Conservation (phyloP, 2,113 vertebrate species). For the Guaruba guarouba region DNA sequence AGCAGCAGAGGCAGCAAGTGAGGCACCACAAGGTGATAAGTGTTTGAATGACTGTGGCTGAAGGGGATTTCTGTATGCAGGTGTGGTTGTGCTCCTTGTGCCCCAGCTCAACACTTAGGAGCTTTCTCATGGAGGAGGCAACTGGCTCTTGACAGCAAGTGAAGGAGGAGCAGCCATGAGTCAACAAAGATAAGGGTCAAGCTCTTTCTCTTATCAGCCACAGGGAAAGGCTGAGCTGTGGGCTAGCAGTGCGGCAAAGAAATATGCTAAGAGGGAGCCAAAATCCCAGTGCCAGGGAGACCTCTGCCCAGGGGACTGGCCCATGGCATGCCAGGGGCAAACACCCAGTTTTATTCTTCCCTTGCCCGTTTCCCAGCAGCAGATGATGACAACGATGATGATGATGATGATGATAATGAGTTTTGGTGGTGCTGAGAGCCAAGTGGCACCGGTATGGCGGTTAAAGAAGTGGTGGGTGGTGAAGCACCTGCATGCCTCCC, state of each 20-base stretch:
- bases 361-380: background rate
- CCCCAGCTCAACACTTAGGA: background rate
- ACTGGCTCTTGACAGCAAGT: background rate
- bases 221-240: background rate
- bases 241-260: background rate
- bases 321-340: accelerated
- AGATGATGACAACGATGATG: background rate
- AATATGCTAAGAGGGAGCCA: conserved; percentile 2
- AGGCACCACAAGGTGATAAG: accelerated
- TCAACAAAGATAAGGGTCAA: conserved; percentile 52
- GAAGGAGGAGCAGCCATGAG: conserved; percentile 30
- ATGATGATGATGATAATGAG: background rate
- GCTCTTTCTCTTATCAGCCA: conserved; percentile 18
- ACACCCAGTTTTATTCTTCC: background rate
- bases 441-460: background rate
- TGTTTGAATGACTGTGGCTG: accelerated
- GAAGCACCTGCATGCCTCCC: background rate
- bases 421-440: background rate
- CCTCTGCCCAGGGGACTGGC: background rate
- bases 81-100: background rate
- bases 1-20: background rate
- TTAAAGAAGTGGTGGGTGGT: background rate
- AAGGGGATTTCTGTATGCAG: background rate
- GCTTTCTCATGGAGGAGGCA: background rate
- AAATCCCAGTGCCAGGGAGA: background rate